These are phyloP conservation scores for Balaenoptera acutorostrata DNA, from an alignment of 2,113 vertebrate genomes.

Conservation along the genomic window DNA sequence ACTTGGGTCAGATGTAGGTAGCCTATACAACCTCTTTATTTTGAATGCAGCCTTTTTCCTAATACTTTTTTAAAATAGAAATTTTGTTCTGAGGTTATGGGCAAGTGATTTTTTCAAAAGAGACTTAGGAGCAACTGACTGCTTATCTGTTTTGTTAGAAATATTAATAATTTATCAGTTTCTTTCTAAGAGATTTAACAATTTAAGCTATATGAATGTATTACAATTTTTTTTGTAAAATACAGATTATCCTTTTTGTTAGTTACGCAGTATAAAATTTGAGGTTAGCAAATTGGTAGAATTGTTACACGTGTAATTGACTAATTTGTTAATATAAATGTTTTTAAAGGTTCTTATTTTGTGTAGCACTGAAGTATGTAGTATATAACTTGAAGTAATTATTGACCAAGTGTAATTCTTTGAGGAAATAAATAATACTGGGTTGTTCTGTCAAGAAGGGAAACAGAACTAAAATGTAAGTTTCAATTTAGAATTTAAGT, in stretches of 20 bases:
- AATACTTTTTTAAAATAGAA: background rate
- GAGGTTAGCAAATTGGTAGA: constrained; percentile 2
- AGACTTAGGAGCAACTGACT: background rate
- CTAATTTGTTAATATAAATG: background rate
- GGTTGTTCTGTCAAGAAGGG: background rate
- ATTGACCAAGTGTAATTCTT: constrained; percentile 14
- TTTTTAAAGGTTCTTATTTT: constrained; percentile 19
- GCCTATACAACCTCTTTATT: background rate
- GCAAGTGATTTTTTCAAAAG: background rate
- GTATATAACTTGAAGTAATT: constrained; percentile 13
- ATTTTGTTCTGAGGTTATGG: background rate
- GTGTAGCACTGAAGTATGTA: background rate
- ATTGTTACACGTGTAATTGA: background rate
- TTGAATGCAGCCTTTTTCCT: background rate
- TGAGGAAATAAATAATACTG: background rate
- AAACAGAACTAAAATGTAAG: constrained; percentile 31
- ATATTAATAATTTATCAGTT: background rate
- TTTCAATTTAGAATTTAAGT: constrained; percentile 25
- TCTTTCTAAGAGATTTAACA: background rate
- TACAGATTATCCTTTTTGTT: background rate
- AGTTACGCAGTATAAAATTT: background rate
- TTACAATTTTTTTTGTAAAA: constrained; percentile 25
- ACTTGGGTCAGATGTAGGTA: background rate
- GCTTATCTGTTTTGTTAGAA: constrained; percentile 6
- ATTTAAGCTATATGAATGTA: background rate